Evolutionary conservation across 1,140 invertebrate genomes (phyloP).

Genomic region (Drosophila ironensis): DNA sequence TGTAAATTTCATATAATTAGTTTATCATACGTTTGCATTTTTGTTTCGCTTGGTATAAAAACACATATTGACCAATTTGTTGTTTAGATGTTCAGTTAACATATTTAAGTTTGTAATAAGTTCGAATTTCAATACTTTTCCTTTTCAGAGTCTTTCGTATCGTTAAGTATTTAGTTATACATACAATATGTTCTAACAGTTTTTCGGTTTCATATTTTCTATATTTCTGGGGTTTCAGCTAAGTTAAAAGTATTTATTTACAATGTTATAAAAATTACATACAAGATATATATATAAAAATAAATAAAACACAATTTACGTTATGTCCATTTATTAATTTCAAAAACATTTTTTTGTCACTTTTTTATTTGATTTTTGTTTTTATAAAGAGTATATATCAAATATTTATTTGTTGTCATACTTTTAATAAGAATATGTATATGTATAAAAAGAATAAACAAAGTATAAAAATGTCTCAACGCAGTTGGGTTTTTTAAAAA

Average conservation of each 20-base stretch:
- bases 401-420: conserved; percentile 58
- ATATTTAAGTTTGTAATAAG: conserved; percentile 75
- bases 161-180: conserved; percentile 60
- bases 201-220: conserved; percentile 17
- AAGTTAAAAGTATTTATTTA: conserved; percentile 54
- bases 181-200: conserved; percentile 42
- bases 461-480: conserved; percentile 76
- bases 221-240: conserved; percentile 33
- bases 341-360: conserved; percentile 46
- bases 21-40: conserved; percentile 11
- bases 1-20: conserved; percentile 75
- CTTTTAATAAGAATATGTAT: conserved; percentile 50
- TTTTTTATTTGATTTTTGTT: conserved; percentile 15
- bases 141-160: conserved; percentile 72
- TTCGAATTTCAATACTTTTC: conserved; percentile 76
- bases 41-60: conserved; percentile 58
- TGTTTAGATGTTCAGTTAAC: conserved; percentile 55
- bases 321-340: conserved; percentile 71
- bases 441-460: conserved; percentile 60
- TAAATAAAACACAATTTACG: conserved; percentile 70
- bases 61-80: conserved; percentile 74
- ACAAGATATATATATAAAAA: conserved; percentile 53
- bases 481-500: conserved; percentile 61
- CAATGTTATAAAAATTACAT: conserved; percentile 55
- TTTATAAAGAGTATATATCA: conserved; percentile 78